Percentiles rank a stretch among this genome's conserved stretches.
Conservation (phyloP, 2,888 invertebrate species). For the Sisyra terminalis region DNA sequence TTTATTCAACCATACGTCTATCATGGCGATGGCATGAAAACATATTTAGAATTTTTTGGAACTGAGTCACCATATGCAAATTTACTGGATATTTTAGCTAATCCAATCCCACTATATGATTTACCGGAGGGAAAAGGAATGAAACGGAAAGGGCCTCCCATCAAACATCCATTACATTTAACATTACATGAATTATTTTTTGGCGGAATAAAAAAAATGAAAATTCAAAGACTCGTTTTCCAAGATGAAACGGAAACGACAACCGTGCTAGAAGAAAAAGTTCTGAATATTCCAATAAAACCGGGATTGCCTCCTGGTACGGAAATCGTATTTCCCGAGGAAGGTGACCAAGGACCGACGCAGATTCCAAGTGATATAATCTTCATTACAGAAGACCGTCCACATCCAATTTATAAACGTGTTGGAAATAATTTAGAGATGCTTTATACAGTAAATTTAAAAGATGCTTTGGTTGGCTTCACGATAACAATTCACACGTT, state of each 20-base stretch:
- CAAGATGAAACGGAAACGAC: constrained; percentile 41
- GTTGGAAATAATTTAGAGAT: constrained; percentile 52
- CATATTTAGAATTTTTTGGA: constrained; percentile 68
- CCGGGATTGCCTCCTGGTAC: constrained; percentile 60
- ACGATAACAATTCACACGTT: constrained; percentile 47
- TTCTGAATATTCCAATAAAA: constrained; percentile 54
- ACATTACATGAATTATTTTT: constrained; percentile 39
- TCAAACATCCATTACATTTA: constrained; percentile 31
- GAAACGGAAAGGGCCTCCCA: constrained; percentile 39
- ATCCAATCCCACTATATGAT: constrained; percentile 44
- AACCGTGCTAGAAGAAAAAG: constrained; percentile 50
- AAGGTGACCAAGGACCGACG: constrained; percentile 63
- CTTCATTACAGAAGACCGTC: constrained; percentile 54
- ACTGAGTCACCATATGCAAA: constrained; percentile 69
- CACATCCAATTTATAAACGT: constrained; percentile 46
- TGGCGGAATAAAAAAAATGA: constrained; percentile 71
- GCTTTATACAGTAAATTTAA: constrained; percentile 38
- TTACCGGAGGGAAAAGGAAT: constrained; percentile 41
- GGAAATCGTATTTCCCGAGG: constrained; percentile 55
- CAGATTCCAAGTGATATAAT: constrained; percentile 60
- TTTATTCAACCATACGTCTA: constrained; percentile 61
- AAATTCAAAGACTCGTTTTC: constrained; percentile 55
- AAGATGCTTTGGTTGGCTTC: constrained; percentile 52
- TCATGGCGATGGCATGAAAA: constrained; percentile 61
- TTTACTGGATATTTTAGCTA: constrained; percentile 45